Evolutionary conservation across 2,797 vertebrate genomes (phyloP).

Genomic region (Natrix natrix): DNA sequence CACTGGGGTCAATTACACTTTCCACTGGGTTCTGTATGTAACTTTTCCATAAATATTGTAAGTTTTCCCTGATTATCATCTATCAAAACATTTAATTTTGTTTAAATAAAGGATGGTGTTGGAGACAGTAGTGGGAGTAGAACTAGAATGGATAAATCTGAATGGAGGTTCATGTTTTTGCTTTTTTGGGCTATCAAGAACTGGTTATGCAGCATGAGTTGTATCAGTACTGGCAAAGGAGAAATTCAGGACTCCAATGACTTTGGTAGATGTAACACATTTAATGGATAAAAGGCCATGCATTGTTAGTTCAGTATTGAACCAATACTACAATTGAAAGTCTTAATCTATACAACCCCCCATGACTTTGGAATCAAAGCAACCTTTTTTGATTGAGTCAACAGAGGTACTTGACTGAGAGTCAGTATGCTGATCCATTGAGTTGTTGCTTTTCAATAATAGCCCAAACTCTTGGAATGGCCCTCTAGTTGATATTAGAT

Average conservation of each 20-base stretch:
- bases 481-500: not conserved
- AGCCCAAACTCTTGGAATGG: not conserved
- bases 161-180: not conserved
- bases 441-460: not conserved
- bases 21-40: not conserved
- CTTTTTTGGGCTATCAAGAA: not conserved
- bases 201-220: not conserved
- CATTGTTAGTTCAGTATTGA: not conserved
- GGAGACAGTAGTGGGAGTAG: not conserved
- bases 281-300: not conserved
- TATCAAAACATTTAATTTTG: not conserved
- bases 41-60: not conserved
- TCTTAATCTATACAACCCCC: not conserved
- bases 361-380: not conserved
- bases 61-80: not conserved
- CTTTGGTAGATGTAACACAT: not conserved
- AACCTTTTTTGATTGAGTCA: not conserved
- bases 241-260: not conserved
- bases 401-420: not conserved
- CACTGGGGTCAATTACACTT: not conserved
- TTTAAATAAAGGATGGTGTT: not conserved
- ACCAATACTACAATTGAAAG: not conserved
- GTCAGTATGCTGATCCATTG: not conserved
- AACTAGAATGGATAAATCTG: not conserved
- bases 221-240: not conserved